phyloP scores from a whole-genome alignment of 23 tunicate species.

The Clavelina lepadiformis region DNA sequence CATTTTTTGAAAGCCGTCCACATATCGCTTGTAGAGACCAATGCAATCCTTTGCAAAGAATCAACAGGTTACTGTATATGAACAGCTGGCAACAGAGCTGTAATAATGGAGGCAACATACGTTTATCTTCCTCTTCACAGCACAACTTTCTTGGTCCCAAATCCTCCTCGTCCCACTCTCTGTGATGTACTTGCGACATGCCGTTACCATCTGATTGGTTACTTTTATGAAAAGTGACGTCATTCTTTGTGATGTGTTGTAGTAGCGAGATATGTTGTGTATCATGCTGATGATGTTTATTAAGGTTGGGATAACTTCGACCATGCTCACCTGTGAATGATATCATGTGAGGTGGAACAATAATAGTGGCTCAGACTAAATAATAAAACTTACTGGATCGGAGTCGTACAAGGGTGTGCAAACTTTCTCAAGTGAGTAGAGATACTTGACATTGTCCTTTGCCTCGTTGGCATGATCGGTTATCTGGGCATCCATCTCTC shows the following conservation, averaged over 20 bases:
- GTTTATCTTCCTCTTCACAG: slow-evolving; percentile 57
- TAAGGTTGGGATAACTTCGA: slow-evolving; percentile 90
- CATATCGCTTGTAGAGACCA: slow-evolving; percentile 78
- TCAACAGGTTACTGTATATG: too few species aligned
- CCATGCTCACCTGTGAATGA: slow-evolving; percentile 78
- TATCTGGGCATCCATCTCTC: slow-evolving; percentile 91
- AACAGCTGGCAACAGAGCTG: too few species aligned
- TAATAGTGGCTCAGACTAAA: neutral
- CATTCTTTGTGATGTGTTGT: slow-evolving; percentile 98
- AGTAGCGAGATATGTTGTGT: slow-evolving; percentile 91
- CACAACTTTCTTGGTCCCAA: slow-evolving; percentile 90
- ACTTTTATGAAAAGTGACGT: slow-evolving; percentile 97
- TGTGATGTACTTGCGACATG: slow-evolving; percentile 91
- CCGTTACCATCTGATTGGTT: slow-evolving; percentile 98
- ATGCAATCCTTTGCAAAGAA: slow-evolving; percentile 57
- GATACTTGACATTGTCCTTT: slow-evolving; percentile 96
- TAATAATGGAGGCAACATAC: too few species aligned
- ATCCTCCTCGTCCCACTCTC: slow-evolving; percentile 60
- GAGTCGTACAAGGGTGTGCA: slow-evolving; percentile 91
- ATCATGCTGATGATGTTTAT: slow-evolving; percentile 99
- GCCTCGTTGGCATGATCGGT: slow-evolving; percentile 99
- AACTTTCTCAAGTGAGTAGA: slow-evolving; percentile 87
- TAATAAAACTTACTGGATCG: slow-evolving; percentile 71
- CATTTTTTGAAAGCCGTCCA: slow-evolving; percentile 79
- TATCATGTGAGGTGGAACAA: neutral